These are phyloP conservation scores for Scaptomyza reducta DNA, from an alignment of 2,888 invertebrate genomes.

Conservation along the genomic window DNA sequence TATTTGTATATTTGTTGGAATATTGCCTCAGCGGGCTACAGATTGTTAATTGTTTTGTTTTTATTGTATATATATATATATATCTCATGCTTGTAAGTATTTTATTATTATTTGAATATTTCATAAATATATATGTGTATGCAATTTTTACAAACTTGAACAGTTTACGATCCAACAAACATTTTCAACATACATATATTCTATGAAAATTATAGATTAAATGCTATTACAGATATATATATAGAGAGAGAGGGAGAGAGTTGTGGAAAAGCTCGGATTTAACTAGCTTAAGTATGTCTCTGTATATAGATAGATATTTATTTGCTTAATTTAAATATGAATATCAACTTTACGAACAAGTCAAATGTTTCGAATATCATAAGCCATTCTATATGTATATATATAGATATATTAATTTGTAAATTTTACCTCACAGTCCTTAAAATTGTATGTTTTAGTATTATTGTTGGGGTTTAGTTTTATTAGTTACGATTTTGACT, in stretches of 20 bases:
- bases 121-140: conserved; percentile 32
- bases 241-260: no score
- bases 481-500: conserved; percentile 45
- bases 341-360: conserved; percentile 48
- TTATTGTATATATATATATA: conserved; percentile 18
- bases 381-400: conserved; percentile 5
- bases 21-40: conserved; percentile 33
- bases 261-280: conserved; percentile 45
- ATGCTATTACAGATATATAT: conserved; percentile 51
- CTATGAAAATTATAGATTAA: conserved; percentile 46
- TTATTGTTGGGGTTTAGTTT: conserved; percentile 17
- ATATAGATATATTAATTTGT: conserved; percentile 17
- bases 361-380: conserved; percentile 56
- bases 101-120: conserved; percentile 22
- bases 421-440: conserved; percentile 67
- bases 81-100: conserved; percentile 15
- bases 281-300: conserved; percentile 29
- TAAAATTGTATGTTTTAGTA: conserved; percentile 31
- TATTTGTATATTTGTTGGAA: conserved; percentile 46
- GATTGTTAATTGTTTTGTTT: conserved; percentile 20
- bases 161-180: conserved; percentile 34
- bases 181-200: conserved; percentile 11
- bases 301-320: conserved; percentile 17
- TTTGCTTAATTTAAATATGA: no score
- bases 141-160: conserved; percentile 47